Conservation (phyloP, 2,113 vertebrate species). For the Apodemus speciosus region DNA sequence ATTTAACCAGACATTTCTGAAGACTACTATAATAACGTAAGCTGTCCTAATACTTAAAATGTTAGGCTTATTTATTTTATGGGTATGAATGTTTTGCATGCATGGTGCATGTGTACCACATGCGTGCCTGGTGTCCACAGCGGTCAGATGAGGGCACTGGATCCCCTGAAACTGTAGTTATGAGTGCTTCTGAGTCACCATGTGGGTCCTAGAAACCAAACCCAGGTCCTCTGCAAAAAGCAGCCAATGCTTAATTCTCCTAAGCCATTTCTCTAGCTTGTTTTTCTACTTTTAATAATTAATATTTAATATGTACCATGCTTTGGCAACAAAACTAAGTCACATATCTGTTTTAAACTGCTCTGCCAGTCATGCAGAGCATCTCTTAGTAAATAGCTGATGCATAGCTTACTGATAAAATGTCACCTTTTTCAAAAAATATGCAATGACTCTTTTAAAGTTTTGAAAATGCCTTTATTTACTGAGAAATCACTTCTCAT, state of each 20-base stretch:
- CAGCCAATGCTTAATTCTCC: background rate
- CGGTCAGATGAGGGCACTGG: background rate
- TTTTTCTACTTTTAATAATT: slow-evolving; percentile 50
- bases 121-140: background rate
- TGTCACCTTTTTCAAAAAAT: background rate
- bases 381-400: slow-evolving; percentile 34
- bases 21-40: slow-evolving; percentile 15
- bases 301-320: slow-evolving; percentile 29
- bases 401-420: slow-evolving; percentile 6
- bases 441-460: background rate
- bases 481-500: background rate
- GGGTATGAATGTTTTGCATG: background rate
- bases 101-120: background rate
- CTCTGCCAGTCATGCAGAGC: background rate
- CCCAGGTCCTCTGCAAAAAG: background rate
- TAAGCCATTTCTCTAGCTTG: background rate
- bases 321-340: slow-evolving; percentile 53
- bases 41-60: background rate
- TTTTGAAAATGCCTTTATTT: slow-evolving; percentile 30
- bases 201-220: background rate
- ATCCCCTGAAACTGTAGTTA: background rate
- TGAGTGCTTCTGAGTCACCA: background rate
- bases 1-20: slow-evolving; percentile 19
- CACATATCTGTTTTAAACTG: slow-evolving; percentile 1
- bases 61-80: background rate